Percentiles rank a stretch among this genome's conserved stretches.
Conservation (phyloP, 30 jellyfish, hydroid and myxozoan species). For the Pseudorhiza aurosa region DNA sequence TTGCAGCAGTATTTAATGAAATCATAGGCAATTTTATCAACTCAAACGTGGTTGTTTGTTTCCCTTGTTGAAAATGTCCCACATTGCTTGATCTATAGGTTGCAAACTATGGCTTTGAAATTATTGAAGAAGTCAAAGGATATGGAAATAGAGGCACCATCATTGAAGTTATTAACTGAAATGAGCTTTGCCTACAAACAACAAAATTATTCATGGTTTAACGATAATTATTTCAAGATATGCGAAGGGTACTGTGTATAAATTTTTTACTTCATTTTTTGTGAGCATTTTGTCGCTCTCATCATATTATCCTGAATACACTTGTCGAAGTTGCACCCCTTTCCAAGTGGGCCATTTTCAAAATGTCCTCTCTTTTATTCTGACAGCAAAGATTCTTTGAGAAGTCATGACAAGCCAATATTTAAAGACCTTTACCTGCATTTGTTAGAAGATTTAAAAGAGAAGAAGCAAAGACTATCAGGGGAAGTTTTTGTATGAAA, state of each 20-base stretch:
- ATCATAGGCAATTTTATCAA: too few relatives aligned
- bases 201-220: slow-evolving; percentile 38
- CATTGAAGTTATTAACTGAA: slow-evolving; percentile 18
- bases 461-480: slow-evolving; percentile 25
- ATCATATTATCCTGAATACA: too few relatives aligned
- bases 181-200: slow-evolving; percentile 44
- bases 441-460: slow-evolving; percentile 36
- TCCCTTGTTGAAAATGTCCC: too few relatives aligned
- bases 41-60: too few relatives aligned
- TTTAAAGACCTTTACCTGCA: slow-evolving; percentile 36
- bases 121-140: slow-evolving; percentile 10
- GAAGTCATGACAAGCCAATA: slow-evolving; percentile 1
- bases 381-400: slow-evolving; percentile 1
- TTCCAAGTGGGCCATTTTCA: too few relatives aligned
- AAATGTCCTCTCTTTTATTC: not conserved
- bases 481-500: slow-evolving; percentile 60
- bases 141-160: not conserved
- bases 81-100: not conserved
- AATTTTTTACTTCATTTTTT: not conserved
- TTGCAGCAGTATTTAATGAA: too few relatives aligned
- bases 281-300: not conserved
- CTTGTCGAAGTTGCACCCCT: too few relatives aligned
- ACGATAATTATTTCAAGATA: slow-evolving; percentile 11
- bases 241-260: slow-evolving; percentile 43
- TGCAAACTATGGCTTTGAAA: slow-evolving; percentile 31